Base-by-base conservation (phyloP, 1,140 invertebrate genomes). In the Panagrolaimus sp. region DNA sequence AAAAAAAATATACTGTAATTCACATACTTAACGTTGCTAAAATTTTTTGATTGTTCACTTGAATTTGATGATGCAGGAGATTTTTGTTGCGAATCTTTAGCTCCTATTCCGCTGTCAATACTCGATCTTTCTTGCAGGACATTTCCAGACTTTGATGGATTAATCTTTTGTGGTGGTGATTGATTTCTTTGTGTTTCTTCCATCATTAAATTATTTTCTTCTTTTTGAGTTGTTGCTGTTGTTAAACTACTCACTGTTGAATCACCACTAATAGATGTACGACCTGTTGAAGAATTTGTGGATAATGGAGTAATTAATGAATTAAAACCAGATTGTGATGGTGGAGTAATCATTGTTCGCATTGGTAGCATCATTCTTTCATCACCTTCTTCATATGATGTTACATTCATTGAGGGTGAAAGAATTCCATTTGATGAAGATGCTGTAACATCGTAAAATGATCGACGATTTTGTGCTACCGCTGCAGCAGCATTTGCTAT, bases 301-400 rank as follows among this genome's bases (percentile, higher is more conserved):
- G 51, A 57, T 1, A 27, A 57, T 11, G 51, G 51, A 20, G 27
- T 57, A 27, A 25, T 13, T 27, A 57, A 20, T 38, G 31, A 38
- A 38, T 38, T 38, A 38, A 38, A 38, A 38, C 31, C 31, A 27
- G 8, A 25, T 11, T 57, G 51, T 27, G 16, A 25, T 25, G 51
- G 9, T 3, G 51, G 20, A n/a, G 13, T 23, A 1, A 25, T 20
- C 5, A n/a, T 27, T 9, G 11, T 57, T 25, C 51, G 51, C 31
- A 38, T 38, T 38, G 31, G 31, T 2, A 57, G 51, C 51, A 57
- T 57, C 51, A 20, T 20, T 25, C 51, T 20, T 25, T 57, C 51
- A 57, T 57, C 51, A 57, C 51, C 51, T 57, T 57, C 51, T 57
- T 57, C 51, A 57, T 57, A 57, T 0, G 51, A 57, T 27, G 27